Percentiles rank a stretch among this genome's conserved stretches.
Conservation (phyloP, 2,113 vertebrate genomes). For the Phyllostomus hastatus region DNA sequence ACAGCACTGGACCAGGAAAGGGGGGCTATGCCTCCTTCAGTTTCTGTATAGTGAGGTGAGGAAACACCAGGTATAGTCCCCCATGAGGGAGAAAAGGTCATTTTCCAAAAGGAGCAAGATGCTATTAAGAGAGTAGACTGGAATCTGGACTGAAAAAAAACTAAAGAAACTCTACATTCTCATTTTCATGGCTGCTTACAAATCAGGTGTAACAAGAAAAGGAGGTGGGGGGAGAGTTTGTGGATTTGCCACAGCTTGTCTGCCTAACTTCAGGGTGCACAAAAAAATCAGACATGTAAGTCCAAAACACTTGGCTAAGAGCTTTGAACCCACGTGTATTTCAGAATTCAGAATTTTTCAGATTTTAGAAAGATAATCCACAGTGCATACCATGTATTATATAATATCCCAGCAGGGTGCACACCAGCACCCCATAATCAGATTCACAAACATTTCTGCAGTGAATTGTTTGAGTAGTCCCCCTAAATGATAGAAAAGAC, state of each 20-base stretch:
- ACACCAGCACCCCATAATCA: neutral
- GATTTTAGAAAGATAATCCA: neutral
- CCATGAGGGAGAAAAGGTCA: neutral
- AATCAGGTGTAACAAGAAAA: neutral
- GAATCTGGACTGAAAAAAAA: neutral
- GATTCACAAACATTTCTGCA: neutral
- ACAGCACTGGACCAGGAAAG: neutral
- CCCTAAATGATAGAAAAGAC: neutral
- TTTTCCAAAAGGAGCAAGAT: neutral
- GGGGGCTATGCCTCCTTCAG: neutral
- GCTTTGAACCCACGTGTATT: neutral
- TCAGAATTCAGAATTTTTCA: neutral
- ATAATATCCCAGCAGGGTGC: neutral
- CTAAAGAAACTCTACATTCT: neutral
- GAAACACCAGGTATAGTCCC: neutral
- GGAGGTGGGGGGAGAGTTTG: neutral
- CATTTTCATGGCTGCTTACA: neutral
- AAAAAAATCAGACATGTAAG: neutral
- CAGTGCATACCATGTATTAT: neutral
- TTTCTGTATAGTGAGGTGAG: neutral
- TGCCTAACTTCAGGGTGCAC: neutral
- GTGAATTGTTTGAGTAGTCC: neutral
- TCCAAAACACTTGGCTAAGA: neutral
- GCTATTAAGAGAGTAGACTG: neutral
- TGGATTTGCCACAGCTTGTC: neutral